These are phyloP conservation scores for Bombyx huttoni DNA, from an alignment of 2,888 invertebrate genomes.

Conservation along the genomic window DNA sequence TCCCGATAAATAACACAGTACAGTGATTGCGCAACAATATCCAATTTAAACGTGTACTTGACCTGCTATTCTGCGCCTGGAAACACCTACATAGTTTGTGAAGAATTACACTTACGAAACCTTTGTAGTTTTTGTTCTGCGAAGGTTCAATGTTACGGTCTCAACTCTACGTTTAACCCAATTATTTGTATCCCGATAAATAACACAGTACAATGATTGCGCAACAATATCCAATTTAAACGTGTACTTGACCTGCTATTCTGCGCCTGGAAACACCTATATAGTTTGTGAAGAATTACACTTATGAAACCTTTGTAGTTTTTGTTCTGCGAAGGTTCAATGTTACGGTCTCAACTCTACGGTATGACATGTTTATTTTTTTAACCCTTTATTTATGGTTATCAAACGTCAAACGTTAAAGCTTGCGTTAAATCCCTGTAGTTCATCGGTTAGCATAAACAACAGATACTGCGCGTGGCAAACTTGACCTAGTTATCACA, in stretches of 20 bases:
- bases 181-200: constrained; percentile 3
- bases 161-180: neutral
- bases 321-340: constrained; percentile 9
- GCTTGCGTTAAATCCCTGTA: neutral
- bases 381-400: neutral
- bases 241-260: constrained; percentile 20
- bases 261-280: constrained; percentile 6
- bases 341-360: constrained; percentile 4
- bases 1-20: constrained; percentile 1
- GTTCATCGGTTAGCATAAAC: constrained; percentile 1
- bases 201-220: constrained; percentile 3
- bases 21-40: constrained; percentile 7
- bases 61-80: constrained; percentile 12
- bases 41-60: constrained; percentile 16
- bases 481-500: constrained; percentile 49
- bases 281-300: constrained; percentile 5
- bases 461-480: constrained; percentile 10
- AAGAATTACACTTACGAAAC: constrained; percentile 9
- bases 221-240: constrained; percentile 10
- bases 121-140: constrained; percentile 1
- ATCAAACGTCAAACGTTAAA: neutral
- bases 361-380: neutral
- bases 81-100: constrained; percentile 6
- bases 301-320: constrained; percentile 8
- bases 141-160: constrained; percentile 11